A percentile compares a stretch with the other conserved stretches of the same genome.
Conservation (phyloP, 2,888 invertebrate genomes). For the Orthonychiurus folsomi region DNA sequence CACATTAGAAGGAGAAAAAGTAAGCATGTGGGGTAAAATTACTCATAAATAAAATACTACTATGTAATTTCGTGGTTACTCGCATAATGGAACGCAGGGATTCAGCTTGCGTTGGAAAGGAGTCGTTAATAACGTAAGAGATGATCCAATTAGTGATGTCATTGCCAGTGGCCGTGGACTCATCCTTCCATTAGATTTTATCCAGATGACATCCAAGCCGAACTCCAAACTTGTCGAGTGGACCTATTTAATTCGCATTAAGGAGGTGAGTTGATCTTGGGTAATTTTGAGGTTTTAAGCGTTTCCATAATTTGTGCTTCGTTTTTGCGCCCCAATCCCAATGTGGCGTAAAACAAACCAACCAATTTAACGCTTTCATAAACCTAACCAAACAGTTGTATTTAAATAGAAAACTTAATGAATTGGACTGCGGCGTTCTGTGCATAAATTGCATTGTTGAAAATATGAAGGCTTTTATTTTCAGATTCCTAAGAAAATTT, state of each 20-base stretch:
- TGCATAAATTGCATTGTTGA: too few relatives aligned
- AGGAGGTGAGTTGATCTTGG: background rate
- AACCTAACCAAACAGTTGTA: background rate
- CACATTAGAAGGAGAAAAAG: background rate
- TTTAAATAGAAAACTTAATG: too few relatives aligned
- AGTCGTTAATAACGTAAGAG: constrained; percentile 27
- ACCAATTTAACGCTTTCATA: background rate
- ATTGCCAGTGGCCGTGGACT: constrained; percentile 23
- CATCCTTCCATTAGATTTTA: constrained; percentile 18
- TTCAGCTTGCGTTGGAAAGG: constrained; percentile 24
- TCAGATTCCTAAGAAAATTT: too few relatives aligned
- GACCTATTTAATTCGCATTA: background rate
- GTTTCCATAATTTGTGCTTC: background rate
- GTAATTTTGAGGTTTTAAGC: too few relatives aligned
- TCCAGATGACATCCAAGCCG: background rate
- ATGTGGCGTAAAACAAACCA: too few relatives aligned
- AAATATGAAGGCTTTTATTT: too few relatives aligned
- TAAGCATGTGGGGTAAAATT: too few relatives aligned
- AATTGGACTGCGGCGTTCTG: too few relatives aligned
- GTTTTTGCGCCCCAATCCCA: background rate
- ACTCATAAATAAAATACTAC: too few relatives aligned
- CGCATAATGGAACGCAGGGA: too few relatives aligned
- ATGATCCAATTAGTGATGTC: constrained; percentile 22
- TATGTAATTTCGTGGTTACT: too few relatives aligned
- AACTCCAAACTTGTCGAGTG: background rate